phyloP scores from a whole-genome alignment of 1,140 invertebrate species.

The Adoxophyes honmai region DNA sequence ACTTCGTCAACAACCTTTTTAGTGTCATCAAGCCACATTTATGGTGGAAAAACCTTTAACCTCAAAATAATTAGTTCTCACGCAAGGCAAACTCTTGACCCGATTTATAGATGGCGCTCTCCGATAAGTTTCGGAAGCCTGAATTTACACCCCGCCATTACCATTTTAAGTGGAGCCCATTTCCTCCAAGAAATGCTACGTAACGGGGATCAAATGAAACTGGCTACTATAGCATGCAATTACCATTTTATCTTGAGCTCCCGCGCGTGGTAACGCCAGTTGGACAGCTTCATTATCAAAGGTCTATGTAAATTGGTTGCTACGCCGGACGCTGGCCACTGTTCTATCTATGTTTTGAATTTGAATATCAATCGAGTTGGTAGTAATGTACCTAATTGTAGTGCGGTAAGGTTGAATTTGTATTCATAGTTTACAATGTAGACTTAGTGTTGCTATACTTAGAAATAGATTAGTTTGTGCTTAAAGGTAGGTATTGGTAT shows the following conservation, averaged over 20 bases:
- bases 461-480: not conserved
- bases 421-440: no score
- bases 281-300: not conserved
- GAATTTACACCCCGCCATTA: slow-evolving; percentile 2
- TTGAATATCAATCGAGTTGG: not conserved
- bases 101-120: not conserved
- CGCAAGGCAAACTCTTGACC: slow-evolving; percentile 5
- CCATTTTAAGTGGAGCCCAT: slow-evolving; percentile 8
- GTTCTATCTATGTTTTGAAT: slow-evolving; percentile 10
- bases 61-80: slow-evolving; percentile 8
- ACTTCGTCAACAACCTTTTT: no score
- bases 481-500: not conserved
- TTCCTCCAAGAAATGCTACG: slow-evolving; percentile 1
- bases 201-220: not conserved
- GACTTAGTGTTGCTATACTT: not conserved
- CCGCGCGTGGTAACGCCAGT: not conserved
- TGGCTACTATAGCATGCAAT: not conserved
- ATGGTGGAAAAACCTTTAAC: not conserved
- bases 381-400: no score
- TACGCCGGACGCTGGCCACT: not conserved
- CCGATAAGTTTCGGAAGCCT: slow-evolving; percentile 7
- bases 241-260: slow-evolving; percentile 1
- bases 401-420: no score
- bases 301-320: not conserved
- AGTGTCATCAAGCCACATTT: no score